Evolutionary conservation across 2,888 invertebrate genomes (phyloP).

Genomic region (Tyria jacobaeae): DNA sequence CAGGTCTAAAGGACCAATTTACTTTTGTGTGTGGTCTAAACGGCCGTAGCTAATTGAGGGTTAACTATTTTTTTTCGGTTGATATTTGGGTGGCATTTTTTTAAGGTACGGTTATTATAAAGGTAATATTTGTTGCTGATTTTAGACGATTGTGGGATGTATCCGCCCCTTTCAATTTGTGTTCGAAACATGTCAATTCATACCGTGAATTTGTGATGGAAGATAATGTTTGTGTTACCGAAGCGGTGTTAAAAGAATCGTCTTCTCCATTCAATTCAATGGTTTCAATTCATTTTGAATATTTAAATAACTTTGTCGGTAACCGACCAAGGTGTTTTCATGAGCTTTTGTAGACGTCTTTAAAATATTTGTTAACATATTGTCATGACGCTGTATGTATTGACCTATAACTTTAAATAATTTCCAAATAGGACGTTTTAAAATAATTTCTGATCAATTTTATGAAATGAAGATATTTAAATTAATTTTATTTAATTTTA

Average conservation of each 20-base stretch:
- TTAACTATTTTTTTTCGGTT: conserved; percentile 50
- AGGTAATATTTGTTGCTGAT: conserved; percentile 24
- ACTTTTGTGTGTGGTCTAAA: conserved; percentile 55
- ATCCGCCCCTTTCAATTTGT: conserved; percentile 22
- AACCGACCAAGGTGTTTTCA: background rate
- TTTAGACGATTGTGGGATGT: conserved; percentile 24
- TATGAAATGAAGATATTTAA: no score
- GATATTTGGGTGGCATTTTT: conserved; percentile 44
- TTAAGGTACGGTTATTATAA: conserved; percentile 16
- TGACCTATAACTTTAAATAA: no score
- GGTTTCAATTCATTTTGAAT: background rate
- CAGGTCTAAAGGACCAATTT: conserved; percentile 52
- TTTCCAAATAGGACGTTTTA: no score
- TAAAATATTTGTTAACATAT: background rate
- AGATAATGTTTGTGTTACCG: conserved; percentile 10
- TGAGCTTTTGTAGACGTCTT: background rate
- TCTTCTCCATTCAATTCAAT: background rate
- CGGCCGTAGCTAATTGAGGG: conserved; percentile 56
- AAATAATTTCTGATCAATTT: no score
- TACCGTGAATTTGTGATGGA: background rate
- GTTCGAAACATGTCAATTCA: conserved; percentile 38
- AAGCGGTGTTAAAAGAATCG: conserved; percentile 1
- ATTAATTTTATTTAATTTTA: no score
- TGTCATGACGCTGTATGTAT: no score
- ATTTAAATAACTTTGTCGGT: background rate